phyloP scores from a whole-genome alignment of 2,888 invertebrate genomes.

The Agrypnus murinus region DNA sequence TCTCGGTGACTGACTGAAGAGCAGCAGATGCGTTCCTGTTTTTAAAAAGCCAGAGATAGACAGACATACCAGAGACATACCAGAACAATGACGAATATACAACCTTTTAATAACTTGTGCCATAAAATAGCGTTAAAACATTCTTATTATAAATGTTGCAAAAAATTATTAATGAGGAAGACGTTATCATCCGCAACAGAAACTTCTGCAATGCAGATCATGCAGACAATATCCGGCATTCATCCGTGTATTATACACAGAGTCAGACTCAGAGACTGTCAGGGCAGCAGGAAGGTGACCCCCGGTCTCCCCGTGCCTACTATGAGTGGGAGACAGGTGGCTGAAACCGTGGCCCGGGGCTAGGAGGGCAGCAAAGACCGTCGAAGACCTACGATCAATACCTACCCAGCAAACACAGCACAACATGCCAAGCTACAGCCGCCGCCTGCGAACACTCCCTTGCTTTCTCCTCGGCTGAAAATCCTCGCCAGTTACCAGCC shows the following conservation, averaged over 20 bases:
- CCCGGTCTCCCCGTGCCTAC: conserved; percentile 70
- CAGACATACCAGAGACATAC: no score
- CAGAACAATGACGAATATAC: no score
- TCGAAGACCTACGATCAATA: conserved; percentile 55
- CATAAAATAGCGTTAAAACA: no score
- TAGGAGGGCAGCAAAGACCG: conserved; percentile 54
- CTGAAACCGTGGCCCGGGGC: conserved; percentile 67
- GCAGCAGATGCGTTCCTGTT: conserved; percentile 13
- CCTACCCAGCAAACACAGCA: conserved; percentile 50
- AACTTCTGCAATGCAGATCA: conserved; percentile 51
- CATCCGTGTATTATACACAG: no score
- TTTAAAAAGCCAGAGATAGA: conserved; percentile 13
- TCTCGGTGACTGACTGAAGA: no score
- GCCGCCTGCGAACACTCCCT: conserved; percentile 40
- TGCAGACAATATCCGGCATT: conserved; percentile 51
- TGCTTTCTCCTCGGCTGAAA: conserved; percentile 31
- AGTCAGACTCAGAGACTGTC: no score
- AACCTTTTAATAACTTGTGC: no score
- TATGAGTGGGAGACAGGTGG: conserved; percentile 60
- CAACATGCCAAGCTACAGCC: conserved; percentile 42
- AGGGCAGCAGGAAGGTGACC: conserved; percentile 49
- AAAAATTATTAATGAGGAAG: no score
- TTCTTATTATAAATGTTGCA: no score
- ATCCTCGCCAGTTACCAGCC: conserved; percentile 42
- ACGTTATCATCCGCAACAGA: no score